These are phyloP conservation scores for Chloroceryle amazona DNA, from an alignment of 2,797 vertebrate genomes.

Conservation along the genomic window DNA sequence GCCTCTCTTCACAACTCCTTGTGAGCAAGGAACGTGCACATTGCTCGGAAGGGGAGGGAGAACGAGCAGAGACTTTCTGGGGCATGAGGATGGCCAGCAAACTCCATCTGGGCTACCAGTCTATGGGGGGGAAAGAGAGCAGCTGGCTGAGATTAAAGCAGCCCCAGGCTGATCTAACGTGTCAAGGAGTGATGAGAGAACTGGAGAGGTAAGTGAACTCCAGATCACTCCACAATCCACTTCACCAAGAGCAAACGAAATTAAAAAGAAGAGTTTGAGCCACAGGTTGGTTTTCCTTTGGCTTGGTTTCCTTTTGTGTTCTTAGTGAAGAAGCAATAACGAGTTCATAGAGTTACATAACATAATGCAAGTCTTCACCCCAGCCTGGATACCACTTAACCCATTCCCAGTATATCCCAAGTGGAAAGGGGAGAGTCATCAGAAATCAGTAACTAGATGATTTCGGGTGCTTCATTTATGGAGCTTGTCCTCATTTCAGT, in stretches of 20 bases:
- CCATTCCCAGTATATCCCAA: not conserved
- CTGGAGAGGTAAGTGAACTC: slow-evolving; percentile 1
- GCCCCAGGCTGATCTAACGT: slow-evolving; percentile 1
- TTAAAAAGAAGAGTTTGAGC: not conserved
- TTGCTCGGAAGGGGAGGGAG: not conserved
- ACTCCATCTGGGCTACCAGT: not conserved
- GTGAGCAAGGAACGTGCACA: not conserved
- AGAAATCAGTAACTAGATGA: not conserved
- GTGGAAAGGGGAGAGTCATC: not conserved
- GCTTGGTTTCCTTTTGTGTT: not conserved
- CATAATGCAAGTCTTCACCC: not conserved
- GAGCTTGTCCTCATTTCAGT: not conserved
- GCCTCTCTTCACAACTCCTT: not conserved
- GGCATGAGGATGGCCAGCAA: not conserved
- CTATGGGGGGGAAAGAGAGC: not conserved
- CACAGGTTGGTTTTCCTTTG: not conserved
- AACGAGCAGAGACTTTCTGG: not conserved
- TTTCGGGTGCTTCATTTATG: not conserved
- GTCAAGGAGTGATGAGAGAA: not conserved
- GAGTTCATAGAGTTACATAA: not conserved
- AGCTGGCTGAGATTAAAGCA: slow-evolving; percentile 37
- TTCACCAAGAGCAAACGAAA: not conserved
- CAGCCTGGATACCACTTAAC: not conserved
- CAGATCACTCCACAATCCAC: not conserved
- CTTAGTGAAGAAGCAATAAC: not conserved